phyloP scores from a whole-genome alignment of 2,797 vertebrate genomes.

The Pristis pectinata region DNA sequence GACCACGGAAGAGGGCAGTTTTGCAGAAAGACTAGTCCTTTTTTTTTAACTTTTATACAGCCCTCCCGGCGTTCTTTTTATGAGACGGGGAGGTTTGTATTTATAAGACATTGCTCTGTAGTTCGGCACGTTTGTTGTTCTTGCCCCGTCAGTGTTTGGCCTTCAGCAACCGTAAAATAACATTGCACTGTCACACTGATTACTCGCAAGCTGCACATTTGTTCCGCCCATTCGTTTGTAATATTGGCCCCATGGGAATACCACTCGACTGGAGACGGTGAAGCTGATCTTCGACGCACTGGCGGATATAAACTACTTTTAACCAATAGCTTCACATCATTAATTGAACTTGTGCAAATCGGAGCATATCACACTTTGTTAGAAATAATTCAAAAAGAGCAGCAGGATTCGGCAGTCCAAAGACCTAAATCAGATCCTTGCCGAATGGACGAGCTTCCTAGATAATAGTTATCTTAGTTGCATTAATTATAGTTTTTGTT shows the following conservation, averaged over 20 bases:
- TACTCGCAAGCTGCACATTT: neutral
- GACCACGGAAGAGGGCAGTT: neutral
- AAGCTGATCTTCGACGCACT: neutral
- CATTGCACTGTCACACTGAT: neutral
- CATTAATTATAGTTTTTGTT: neutral
- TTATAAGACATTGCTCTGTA: neutral
- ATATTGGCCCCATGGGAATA: neutral
- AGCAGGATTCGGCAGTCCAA: neutral
- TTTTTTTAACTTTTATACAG: neutral
- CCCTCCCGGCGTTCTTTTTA: neutral
- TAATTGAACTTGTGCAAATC: neutral
- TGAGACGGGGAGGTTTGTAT: neutral
- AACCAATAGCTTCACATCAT: neutral
- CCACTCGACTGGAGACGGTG: neutral
- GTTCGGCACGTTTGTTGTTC: conserved; percentile 1
- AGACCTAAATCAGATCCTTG: neutral
- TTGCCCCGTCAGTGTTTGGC: neutral
- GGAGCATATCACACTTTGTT: too few relatives aligned
- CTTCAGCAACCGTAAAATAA: neutral
- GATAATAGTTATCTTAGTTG: neutral
- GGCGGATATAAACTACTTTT: neutral
- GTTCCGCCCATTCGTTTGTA: neutral
- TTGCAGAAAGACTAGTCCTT: neutral
- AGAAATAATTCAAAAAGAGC: too few relatives aligned
- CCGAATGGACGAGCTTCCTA: too few relatives aligned